Base-by-base conservation (phyloP, 1,140 invertebrate species). In the Eciton burchellii region DNA sequence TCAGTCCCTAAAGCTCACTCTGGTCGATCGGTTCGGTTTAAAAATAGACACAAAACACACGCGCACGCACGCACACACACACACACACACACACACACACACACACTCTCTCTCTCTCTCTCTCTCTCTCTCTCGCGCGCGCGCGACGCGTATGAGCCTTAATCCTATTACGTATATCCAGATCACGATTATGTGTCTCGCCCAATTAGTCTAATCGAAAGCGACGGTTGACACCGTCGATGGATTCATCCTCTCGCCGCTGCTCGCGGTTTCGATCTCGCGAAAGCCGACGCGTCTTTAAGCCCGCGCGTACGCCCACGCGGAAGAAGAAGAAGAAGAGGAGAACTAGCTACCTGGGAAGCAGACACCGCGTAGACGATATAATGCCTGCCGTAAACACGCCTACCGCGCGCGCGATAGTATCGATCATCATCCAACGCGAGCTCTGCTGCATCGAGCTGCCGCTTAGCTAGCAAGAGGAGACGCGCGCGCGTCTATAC, bases 31-130 rank as follows among this genome's bases (percentile, higher is more conserved):
- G 73, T 83, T 77, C 76, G 84, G 87, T 93, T 93, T 92, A 93
- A 94, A 94, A 94, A 94, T 94, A 94, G 92, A 93, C 92, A 93
- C 91, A 92, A 92, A 91, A 91, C 90, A n/a, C n/a, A n/a, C n/a
- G n/a, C n/a, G n/a, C n/a, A n/a, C n/a, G n/a, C n/a, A n/a, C n/a
- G n/a, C n/a, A n/a, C n/a, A n/a, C n/a, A n/a, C n/a, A n/a, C n/a
- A n/a, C n/a, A n/a, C n/a, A n/a, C n/a, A n/a, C n/a, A n/a, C n/a
- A n/a, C n/a, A n/a, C n/a, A n/a, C n/a, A n/a, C n/a, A n/a, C n/a
- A n/a, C n/a, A n/a, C n/a, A n/a, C n/a, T n/a, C n/a, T n/a, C n/a
- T n/a, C n/a, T n/a, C n/a, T n/a, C n/a, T n/a, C n/a, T n/a, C n/a
- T n/a, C n/a, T n/a, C n/a, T n/a, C n/a, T 91, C 77, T 88, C 92